phyloP scores from a whole-genome alignment of 37 sponge, comb jelly and placozoan species.

The Spongia lamella region DNA sequence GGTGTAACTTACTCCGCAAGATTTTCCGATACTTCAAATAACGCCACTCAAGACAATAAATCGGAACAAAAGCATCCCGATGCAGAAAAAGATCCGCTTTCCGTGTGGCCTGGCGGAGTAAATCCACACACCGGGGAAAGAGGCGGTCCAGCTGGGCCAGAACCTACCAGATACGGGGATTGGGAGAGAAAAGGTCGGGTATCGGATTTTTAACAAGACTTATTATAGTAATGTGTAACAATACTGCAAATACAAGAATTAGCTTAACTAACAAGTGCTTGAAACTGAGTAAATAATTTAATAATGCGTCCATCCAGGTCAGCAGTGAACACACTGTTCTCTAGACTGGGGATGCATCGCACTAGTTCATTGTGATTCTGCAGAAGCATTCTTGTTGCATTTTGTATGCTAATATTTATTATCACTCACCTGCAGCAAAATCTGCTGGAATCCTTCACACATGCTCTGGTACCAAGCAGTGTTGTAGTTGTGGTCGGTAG shows the following conservation, averaged over 20 bases:
- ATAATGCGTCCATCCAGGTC: slow-evolving; percentile 54
- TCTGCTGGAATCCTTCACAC: slow-evolving; percentile 63
- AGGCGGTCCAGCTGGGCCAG: slow-evolving; percentile 95
- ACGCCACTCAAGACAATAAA: not conserved
- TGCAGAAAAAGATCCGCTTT: slow-evolving; percentile 43
- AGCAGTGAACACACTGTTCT: slow-evolving; percentile 47
- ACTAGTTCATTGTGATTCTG: slow-evolving; percentile 43
- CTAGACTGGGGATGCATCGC: slow-evolving; percentile 36
- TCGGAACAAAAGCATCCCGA: slow-evolving; percentile 3
- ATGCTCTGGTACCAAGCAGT: slow-evolving; percentile 61
- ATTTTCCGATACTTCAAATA: too few species aligned
- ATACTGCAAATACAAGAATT: not conserved
- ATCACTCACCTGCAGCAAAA: slow-evolving; percentile 51
- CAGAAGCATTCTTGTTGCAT: too few species aligned
- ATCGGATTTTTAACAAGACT: slow-evolving; percentile 83
- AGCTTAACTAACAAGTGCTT: slow-evolving; percentile 38
- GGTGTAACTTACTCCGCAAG: too few species aligned
- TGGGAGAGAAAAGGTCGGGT: slow-evolving; percentile 98
- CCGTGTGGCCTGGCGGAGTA: slow-evolving; percentile 73
- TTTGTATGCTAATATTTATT: not conserved
- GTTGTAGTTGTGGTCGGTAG: not conserved
- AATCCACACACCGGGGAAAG: slow-evolving; percentile 94
- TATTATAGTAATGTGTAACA: too few species aligned
- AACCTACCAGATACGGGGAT: slow-evolving; percentile 97
- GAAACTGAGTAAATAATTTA: slow-evolving; percentile 67